Conservation (phyloP, 2,797 vertebrate species). For the Cottoperca gobio region DNA sequence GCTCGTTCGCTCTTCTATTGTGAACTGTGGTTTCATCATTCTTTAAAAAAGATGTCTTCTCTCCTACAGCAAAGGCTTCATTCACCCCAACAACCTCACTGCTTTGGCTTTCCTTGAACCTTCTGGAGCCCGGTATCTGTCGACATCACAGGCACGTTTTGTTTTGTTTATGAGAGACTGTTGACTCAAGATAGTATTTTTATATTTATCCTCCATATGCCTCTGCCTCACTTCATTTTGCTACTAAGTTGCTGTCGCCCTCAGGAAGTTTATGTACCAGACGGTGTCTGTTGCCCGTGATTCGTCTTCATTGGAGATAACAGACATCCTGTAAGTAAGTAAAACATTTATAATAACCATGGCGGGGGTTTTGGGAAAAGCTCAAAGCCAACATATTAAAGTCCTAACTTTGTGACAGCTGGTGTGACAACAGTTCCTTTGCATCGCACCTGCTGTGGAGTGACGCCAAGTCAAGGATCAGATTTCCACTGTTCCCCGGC, state of each 20-base stretch:
- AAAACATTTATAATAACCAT: background rate
- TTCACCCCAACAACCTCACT: background rate
- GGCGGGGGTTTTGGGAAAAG: background rate
- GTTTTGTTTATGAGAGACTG: slow-evolving; percentile 2
- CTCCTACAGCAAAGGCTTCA: slow-evolving; percentile 14
- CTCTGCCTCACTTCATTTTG: background rate
- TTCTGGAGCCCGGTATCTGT: background rate
- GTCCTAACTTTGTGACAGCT: slow-evolving; percentile 54
- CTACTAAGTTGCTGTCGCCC: background rate
- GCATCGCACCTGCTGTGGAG: slow-evolving; percentile 53
- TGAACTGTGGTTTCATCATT: slow-evolving; percentile 17
- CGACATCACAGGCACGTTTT: slow-evolving; percentile 10
- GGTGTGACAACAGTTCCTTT: slow-evolving; percentile 45
- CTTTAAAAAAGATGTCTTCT: slow-evolving; percentile 34
- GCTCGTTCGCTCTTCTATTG: slow-evolving; percentile 7
- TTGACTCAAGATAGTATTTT: background rate
- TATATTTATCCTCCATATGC: background rate
- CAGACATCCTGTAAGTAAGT: background rate
- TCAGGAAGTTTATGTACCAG: background rate
- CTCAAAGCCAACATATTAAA: slow-evolving; percentile 17
- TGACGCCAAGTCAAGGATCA: slow-evolving; percentile 63
- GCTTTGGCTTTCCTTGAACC: slow-evolving; percentile 13
- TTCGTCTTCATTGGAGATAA: background rate
- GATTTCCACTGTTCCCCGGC: slow-evolving; percentile 47
- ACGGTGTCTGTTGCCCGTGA: background rate